Evolutionary conservation across 2,888 invertebrate species (phyloP), one percentile per base, ranked within the genome.

Genomic region (Microctonus aethiopoides): DNA sequence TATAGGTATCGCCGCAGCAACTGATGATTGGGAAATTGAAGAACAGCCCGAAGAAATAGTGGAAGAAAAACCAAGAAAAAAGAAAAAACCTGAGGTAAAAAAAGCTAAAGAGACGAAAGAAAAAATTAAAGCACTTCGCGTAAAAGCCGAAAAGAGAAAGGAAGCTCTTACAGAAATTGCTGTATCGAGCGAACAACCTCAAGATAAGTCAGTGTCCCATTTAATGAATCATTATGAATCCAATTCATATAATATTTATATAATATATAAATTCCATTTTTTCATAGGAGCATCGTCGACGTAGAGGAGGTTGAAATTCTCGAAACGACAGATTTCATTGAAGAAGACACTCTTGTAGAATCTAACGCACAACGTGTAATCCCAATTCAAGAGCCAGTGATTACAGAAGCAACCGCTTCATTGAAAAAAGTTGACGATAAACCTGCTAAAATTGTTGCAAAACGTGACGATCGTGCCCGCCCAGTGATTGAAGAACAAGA

Each of bases 341-440:
- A 84, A 67, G 87, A 89, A 78, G 83, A 87, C 72, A 81, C 84
- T 73, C 79, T 75, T 20, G 78, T 83, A 80, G 83, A 82, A 64
- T 83, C 82, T 13, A 80, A 76, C 67, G 91, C 91, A 9, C 88
- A 88, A 79, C 87, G 89, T 24, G 84, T 89, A 52, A 81, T 91
- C 5, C 89, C 89, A 51, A 87, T 91, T 72, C 89, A 89, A 76
- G 90, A 91, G 75, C 87, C 90, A 52, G 86, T 92, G 13, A 87
- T 89, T 79, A 91, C 90, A 1, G 89, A 89, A 74, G 91, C 91
- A 62, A 88, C 89, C n/a, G 90, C 92, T 68, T 89, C 90, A 0
- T 88, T 91, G 74, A 92, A 91, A 80, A 91, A 91, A 78, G 88
- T 90, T 54, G 91, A 91, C 74, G 89, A 90, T 72, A 89, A 89